Evolutionary conservation across 2,797 vertebrate genomes (phyloP).

Genomic region (Tokudaia muenninki): DNA sequence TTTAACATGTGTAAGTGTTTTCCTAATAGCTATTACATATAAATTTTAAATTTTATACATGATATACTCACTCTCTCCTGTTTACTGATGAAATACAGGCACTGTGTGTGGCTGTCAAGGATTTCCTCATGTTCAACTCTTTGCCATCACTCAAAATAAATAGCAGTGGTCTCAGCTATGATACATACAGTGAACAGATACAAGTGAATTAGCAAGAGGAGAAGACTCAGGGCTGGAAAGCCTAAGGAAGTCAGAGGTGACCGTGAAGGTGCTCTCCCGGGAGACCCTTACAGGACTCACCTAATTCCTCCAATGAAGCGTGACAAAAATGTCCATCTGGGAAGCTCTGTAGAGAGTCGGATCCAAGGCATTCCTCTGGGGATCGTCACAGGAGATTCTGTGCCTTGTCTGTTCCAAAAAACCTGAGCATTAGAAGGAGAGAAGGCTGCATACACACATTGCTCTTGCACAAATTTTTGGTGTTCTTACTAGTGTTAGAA

Average conservation of each 20-base stretch:
- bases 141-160: not conserved
- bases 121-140: not conserved
- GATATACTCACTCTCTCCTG: not conserved
- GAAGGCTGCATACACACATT: not conserved
- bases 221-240: not conserved
- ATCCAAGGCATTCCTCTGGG: not conserved
- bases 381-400: not conserved
- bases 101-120: not conserved
- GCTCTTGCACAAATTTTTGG: not conserved
- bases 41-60: slow-evolving; percentile 49
- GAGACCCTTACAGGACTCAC: not conserved
- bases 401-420: not conserved
- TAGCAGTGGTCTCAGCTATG: not conserved
- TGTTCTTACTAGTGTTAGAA: not conserved
- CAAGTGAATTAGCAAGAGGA: not conserved
- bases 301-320: not conserved
- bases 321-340: not conserved
- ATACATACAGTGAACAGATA: not conserved
- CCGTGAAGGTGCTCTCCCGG: not conserved
- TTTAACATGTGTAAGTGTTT: slow-evolving; percentile 18
- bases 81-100: not conserved
- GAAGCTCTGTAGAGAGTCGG: not conserved
- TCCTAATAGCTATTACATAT: not conserved
- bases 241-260: not conserved
- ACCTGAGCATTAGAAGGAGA: not conserved